A percentile compares a stretch with the other conserved stretches of the same genome.
phyloP scores from a whole-genome alignment of 2,797 vertebrate genomes.

The Serranus cabrilla region DNA sequence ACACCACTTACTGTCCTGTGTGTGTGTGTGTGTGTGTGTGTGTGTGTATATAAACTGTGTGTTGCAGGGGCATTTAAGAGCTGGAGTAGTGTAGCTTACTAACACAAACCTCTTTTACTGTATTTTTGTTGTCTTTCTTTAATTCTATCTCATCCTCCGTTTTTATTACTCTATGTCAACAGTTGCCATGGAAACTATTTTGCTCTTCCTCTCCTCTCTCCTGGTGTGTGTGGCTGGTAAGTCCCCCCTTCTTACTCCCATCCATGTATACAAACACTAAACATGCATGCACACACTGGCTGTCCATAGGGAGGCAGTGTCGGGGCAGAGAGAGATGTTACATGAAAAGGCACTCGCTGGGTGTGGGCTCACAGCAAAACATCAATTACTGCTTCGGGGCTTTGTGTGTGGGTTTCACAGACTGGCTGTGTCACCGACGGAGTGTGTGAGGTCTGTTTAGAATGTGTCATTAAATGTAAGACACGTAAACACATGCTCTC shows the following conservation, averaged over 20 bases:
- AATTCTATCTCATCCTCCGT: slow-evolving; percentile 32
- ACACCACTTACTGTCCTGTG: neutral
- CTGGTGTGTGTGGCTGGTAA: slow-evolving; percentile 90
- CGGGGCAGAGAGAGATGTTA: slow-evolving; percentile 15
- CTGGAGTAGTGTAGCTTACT: slow-evolving; percentile 3
- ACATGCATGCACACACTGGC: neutral
- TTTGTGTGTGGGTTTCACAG: slow-evolving; percentile 26
- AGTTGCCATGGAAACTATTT: slow-evolving; percentile 93
- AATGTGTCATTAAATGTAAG: slow-evolving; percentile 40
- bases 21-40: neutral
- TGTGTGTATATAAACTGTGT: neutral
- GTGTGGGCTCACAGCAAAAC: slow-evolving; percentile 43
- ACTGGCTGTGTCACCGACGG: slow-evolving; percentile 15
- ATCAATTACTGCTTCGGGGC: slow-evolving; percentile 46
- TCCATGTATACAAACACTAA: slow-evolving; percentile 1
- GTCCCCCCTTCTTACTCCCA: slow-evolving; percentile 60
- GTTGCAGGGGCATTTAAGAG: neutral
- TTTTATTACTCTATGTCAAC: slow-evolving; percentile 74
- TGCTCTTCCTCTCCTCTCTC: slow-evolving; percentile 91
- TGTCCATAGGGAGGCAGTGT: slow-evolving; percentile 59
- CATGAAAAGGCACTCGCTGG: slow-evolving; percentile 11
- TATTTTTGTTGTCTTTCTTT: slow-evolving; percentile 31
- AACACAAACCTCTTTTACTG: slow-evolving; percentile 12
- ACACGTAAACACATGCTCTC: slow-evolving; percentile 19
- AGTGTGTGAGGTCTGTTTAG: slow-evolving; percentile 42